These are phyloP conservation scores for Phortica okadai DNA, from an alignment of 2,888 invertebrate genomes.

Conservation along the genomic window DNA sequence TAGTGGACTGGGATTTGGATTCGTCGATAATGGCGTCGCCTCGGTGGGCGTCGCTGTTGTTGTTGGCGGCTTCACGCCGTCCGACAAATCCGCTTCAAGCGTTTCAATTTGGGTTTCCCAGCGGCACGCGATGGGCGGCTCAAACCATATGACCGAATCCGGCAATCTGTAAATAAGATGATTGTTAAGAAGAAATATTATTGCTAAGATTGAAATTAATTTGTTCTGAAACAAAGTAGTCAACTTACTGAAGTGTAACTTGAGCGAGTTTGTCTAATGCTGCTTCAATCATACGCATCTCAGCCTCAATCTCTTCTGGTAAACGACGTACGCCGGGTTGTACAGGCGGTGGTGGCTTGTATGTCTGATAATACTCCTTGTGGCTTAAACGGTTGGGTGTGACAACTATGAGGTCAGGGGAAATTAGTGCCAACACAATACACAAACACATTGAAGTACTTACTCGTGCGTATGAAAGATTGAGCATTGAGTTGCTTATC, in stretches of 20 bases:
- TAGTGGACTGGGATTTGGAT: slow-evolving; percentile 65
- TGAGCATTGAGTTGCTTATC: slow-evolving; percentile 73
- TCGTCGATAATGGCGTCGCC: slow-evolving; percentile 59
- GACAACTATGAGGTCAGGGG: slow-evolving; percentile 58
- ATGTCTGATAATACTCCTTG: slow-evolving; percentile 82
- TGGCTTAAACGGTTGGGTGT: slow-evolving; percentile 78
- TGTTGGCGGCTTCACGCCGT: slow-evolving; percentile 51
- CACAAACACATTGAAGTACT: slow-evolving; percentile 21
- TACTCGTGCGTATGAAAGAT: slow-evolving; percentile 75
- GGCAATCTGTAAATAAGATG: slow-evolving; percentile 78
- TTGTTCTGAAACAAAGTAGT: not conserved
- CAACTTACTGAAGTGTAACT: slow-evolving; percentile 83
- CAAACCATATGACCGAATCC: slow-evolving; percentile 85
- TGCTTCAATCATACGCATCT: slow-evolving; percentile 84
- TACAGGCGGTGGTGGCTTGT: slow-evolving; percentile 82
- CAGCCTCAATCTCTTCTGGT: slow-evolving; percentile 89
- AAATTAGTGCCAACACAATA: too few species aligned
- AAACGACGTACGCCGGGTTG: slow-evolving; percentile 82
- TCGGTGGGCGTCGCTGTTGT: slow-evolving; percentile 63
- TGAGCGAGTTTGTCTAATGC: slow-evolving; percentile 85
- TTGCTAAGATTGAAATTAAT: not conserved
- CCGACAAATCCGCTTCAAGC: slow-evolving; percentile 72
- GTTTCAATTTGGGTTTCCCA: slow-evolving; percentile 79
- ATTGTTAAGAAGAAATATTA: not conserved
- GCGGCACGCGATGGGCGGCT: slow-evolving; percentile 86